Evolutionary conservation across 1,140 invertebrate genomes (phyloP).

Genomic region (Drosophila lowei): DNA sequence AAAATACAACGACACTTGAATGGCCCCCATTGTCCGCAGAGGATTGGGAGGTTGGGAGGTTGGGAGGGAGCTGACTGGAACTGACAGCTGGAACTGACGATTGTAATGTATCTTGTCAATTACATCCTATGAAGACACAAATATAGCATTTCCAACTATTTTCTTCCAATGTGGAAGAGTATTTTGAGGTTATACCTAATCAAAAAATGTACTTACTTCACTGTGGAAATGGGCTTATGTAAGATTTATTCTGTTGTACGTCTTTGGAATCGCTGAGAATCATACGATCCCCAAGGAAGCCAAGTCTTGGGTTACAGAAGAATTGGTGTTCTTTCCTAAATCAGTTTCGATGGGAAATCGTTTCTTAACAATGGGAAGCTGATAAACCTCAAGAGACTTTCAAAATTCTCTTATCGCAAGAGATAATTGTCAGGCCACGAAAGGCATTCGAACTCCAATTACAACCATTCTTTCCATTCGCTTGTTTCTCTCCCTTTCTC

Average conservation of each 20-base stretch:
- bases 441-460: conserved; percentile 61
- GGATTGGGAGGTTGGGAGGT: neutral
- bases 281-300: neutral
- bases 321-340: too few species aligned
- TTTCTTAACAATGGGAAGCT: conserved; percentile 17
- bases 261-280: too few species aligned
- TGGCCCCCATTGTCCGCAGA: conserved; percentile 35
- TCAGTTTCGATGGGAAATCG: neutral
- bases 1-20: conserved; percentile 62
- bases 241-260: too few species aligned
- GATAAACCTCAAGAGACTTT: conserved; percentile 35
- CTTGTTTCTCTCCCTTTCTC: neutral
- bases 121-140: too few species aligned
- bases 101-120: conserved; percentile 13
- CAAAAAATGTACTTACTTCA: too few species aligned
- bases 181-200: too few species aligned
- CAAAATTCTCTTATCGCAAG: conserved; percentile 36
- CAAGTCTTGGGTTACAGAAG: neutral
- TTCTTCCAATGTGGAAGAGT: too few species aligned
- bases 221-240: too few species aligned
- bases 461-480: conserved; percentile 30
- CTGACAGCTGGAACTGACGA: conserved; percentile 26
- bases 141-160: too few species aligned
- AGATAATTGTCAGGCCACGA: conserved; percentile 42
- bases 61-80: neutral